Conservation (phyloP, 1,140 invertebrate genomes). For the Sycophaga agraensis region DNA sequence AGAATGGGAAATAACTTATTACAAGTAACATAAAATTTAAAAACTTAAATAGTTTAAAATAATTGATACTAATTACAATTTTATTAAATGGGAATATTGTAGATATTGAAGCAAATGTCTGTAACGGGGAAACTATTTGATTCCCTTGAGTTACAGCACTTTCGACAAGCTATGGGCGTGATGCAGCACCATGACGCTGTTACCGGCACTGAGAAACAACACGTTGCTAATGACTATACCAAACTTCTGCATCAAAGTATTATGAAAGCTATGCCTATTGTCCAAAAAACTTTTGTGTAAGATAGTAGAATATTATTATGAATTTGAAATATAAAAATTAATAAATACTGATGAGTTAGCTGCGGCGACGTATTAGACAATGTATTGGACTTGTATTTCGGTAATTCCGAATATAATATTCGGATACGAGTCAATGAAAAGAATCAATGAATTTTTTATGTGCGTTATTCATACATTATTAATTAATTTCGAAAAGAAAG, state of each 20-base stretch:
- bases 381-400: too few species aligned
- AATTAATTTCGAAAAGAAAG: too few species aligned
- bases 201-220: slow-evolving; percentile 90
- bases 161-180: slow-evolving; percentile 69
- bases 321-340: too few species aligned
- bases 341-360: too few species aligned
- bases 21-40: slow-evolving; percentile 66
- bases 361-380: too few species aligned
- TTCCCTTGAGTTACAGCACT: slow-evolving; percentile 43
- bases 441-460: too few species aligned
- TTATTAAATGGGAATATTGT: slow-evolving; percentile 12
- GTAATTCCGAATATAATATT: too few species aligned
- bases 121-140: slow-evolving; percentile 35
- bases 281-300: too few species aligned
- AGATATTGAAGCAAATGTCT: slow-evolving; percentile 54
- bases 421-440: too few species aligned
- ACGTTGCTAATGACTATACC: slow-evolving; percentile 86
- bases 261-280: too few species aligned
- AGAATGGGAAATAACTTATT: slow-evolving; percentile 77
- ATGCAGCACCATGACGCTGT: slow-evolving; percentile 92
- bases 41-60: background rate
- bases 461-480: too few species aligned
- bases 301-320: too few species aligned
- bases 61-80: background rate
- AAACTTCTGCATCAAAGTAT: slow-evolving; percentile 60